Evolutionary conservation across 2,113 vertebrate species (phyloP).

Genomic region (Cettia cetti): DNA sequence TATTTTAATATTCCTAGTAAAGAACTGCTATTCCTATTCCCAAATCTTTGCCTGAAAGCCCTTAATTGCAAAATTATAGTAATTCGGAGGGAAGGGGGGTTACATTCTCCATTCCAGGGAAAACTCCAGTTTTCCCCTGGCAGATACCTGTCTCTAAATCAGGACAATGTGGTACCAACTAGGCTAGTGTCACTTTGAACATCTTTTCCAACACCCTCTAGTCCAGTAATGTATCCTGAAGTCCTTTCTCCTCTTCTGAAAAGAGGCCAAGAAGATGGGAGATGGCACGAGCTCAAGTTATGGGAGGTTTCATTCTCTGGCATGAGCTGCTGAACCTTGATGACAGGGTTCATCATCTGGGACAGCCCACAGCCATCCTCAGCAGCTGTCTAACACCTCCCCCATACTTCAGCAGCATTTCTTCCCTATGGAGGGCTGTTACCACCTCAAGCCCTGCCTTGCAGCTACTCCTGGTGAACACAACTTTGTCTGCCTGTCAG

Average conservation of each 20-base stretch:
- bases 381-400: not conserved
- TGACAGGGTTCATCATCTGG: not conserved
- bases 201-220: not conserved
- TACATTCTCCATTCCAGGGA: no score
- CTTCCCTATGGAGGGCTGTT: not conserved
- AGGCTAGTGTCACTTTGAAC: not conserved
- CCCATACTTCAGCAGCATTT: fast-evolving
- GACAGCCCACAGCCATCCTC: not conserved
- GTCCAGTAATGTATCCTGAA: not conserved
- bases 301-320: not conserved
- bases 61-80: no score
- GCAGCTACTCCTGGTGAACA: not conserved
- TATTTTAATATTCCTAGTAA: no score
- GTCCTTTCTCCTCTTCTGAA: not conserved
- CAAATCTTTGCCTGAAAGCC: no score
- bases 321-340: not conserved
- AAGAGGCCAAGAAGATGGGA: not conserved
- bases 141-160: no score
- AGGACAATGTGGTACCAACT: not conserved
- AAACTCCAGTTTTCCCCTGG: no score
- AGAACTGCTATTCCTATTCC: no score
- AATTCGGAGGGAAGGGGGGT: no score
- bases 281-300: not conserved
- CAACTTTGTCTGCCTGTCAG: not conserved
- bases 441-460: not conserved